These are phyloP conservation scores for Endomychus coccineus DNA, from an alignment of 2,888 invertebrate genomes.

Conservation along the genomic window DNA sequence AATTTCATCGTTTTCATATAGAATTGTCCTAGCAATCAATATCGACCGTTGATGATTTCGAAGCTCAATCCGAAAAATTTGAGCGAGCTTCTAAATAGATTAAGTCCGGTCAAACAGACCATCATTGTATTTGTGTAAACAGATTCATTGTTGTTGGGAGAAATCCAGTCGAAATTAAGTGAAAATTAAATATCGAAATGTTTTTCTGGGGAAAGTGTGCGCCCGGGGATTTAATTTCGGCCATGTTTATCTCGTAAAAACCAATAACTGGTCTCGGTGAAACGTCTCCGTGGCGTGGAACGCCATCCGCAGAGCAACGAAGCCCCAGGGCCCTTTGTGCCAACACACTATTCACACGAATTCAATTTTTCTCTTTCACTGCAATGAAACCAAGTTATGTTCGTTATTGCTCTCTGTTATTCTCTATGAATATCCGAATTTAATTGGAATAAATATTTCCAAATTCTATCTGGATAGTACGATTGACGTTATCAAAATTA, in stretches of 20 bases:
- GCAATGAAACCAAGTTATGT: slow-evolving; percentile 35
- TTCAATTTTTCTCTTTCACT: slow-evolving; percentile 37
- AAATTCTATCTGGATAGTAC: too few species aligned
- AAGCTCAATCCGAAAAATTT: too few species aligned
- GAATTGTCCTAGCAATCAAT: too few species aligned
- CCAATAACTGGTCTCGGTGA: slow-evolving; percentile 36
- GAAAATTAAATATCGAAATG: slow-evolving; percentile 45
- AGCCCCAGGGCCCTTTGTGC: slow-evolving; percentile 11
- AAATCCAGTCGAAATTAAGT: slow-evolving; percentile 39
- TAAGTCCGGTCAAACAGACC: too few species aligned
- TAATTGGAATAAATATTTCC: too few species aligned
- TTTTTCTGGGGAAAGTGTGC: slow-evolving; percentile 40
- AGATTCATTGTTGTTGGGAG: slow-evolving; percentile 15
- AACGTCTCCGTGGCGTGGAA: slow-evolving; percentile 11
- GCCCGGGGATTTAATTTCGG: slow-evolving; percentile 44
- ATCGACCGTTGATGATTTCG: too few species aligned
- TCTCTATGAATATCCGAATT: too few species aligned
- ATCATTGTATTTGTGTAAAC: too few species aligned
- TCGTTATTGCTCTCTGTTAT: slow-evolving; percentile 28
- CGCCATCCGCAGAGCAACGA: slow-evolving; percentile 11
- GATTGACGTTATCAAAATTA: too few species aligned
- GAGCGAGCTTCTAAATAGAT: too few species aligned
- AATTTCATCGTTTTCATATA: too few species aligned
- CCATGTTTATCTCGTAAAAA: slow-evolving; percentile 46
- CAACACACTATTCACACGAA: slow-evolving; percentile 35